Evolutionary conservation across 2,113 vertebrate species (phyloP), one percentile per base, ranked within the genome.

Genomic region (Otus sunia): DNA sequence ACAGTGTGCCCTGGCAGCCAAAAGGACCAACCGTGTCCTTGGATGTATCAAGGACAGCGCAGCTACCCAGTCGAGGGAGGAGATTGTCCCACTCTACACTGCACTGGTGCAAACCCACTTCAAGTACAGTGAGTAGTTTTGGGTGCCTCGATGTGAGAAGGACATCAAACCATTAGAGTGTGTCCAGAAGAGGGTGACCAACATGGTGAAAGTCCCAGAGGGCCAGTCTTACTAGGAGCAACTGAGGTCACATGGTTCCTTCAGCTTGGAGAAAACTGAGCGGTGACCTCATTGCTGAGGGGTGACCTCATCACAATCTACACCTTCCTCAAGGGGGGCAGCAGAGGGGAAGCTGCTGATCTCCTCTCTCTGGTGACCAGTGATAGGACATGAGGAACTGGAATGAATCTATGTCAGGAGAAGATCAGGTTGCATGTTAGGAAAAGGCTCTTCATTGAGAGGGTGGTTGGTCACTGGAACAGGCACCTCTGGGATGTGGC

Each of bases 381-480:
- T 0, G 0, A 39, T 5, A 47, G 11, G 16, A n/a, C 25, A 39
- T 0, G 1, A 69, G 20, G 47, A 76, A 47, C 39, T 30, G 1
- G 23, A 60, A 75, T 45, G 15, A 60, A n/a, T 15, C 22, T 53
- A 37, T 1, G 0, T 60, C 62, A 75, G 34, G 29, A 6, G 5
- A 68, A 30, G 34, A 37, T 60, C 11, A 47, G 32, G 8, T 4
- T 34, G 12, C 8, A 47, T 10, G 6, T 45, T 11, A 30, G 45
- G 18, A 62, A 21, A 62, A 39, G 11, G 3, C 29, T 81, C 34
- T n/a, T 21, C 30, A 37, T 9, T 39, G 22, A 15, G 22, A 43
- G 11, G 7, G 16, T 14, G 9, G 16, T 11, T 7, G 1, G 11
- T 5, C 25, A 30, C 39, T 17, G 21, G 26, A 62, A 19, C 15